phyloP scores from a whole-genome alignment of 37 sponge, comb jelly and placozoan species.

The Amphimedon queenslandica region DNA sequence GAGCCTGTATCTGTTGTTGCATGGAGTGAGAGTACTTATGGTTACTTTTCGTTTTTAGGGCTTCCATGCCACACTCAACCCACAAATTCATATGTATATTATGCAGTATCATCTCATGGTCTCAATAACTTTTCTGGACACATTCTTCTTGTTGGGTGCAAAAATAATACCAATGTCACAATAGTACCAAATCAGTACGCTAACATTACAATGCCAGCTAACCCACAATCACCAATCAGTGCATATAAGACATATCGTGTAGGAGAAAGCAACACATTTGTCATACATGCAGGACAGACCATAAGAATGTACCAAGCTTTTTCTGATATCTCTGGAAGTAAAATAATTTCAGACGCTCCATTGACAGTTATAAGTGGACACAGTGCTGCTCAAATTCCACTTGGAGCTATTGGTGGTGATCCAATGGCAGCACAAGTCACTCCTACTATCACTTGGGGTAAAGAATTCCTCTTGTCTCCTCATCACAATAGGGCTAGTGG shows the following conservation, averaged over 20 bases:
- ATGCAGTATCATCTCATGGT: background rate
- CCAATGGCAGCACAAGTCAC: slow-evolving; percentile 8
- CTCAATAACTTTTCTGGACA: background rate
- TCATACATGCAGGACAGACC: slow-evolving; percentile 1
- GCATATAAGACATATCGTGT: background rate
- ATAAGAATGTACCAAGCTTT: background rate
- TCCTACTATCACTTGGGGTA: slow-evolving; percentile 7
- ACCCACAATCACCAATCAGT: background rate
- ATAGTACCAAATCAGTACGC: background rate
- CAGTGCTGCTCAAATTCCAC: slow-evolving; percentile 4
- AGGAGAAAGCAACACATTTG: background rate
- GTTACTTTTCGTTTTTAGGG: background rate
- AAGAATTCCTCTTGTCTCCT: slow-evolving; percentile 3
- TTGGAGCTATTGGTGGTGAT: background rate
- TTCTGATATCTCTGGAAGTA: slow-evolving; percentile 17
- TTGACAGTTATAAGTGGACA: slow-evolving; percentile 16
- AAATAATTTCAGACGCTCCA: slow-evolving; percentile 13
- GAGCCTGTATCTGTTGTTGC: background rate
- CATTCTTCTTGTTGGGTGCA: background rate
- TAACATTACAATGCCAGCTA: background rate
- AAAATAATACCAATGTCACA: background rate
- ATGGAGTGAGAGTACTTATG: background rate
- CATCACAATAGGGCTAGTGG: background rate
- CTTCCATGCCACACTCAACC: background rate
- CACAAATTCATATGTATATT: background rate